These are phyloP conservation scores for Eutrigla gurnardus DNA, from an alignment of 2,797 vertebrate species.

Conservation along the genomic window DNA sequence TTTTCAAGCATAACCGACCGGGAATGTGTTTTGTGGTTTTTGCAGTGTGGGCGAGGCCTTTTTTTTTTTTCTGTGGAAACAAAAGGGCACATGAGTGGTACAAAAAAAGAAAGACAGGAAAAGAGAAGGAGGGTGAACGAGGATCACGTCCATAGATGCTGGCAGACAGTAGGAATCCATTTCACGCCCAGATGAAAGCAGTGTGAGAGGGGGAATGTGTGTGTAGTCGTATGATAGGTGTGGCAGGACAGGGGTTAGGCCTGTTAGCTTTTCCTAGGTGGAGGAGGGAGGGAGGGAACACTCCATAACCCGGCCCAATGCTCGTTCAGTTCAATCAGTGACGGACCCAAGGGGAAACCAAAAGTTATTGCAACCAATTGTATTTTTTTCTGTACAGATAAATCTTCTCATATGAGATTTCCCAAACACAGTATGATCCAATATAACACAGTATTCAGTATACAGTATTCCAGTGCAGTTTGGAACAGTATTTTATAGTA, in stretches of 20 bases:
- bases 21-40: constrained; percentile 76
- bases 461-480: not conserved
- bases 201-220: constrained; percentile 77
- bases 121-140: constrained; percentile 50
- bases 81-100: constrained; percentile 71
- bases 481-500: not conserved
- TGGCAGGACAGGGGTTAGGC: constrained; percentile 79
- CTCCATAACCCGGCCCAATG: constrained; percentile 63
- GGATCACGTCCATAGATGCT: constrained; percentile 78
- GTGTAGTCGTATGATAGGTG: constrained; percentile 76
- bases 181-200: constrained; percentile 83
- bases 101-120: constrained; percentile 40
- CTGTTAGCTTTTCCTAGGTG: constrained; percentile 75
- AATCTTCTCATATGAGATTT: not conserved
- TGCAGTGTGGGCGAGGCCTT: constrained; percentile 52
- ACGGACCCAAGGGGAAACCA: constrained; percentile 51
- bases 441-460: not conserved
- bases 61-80: constrained; percentile 59
- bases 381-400: constrained; percentile 35
- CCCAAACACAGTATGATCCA: constrained; percentile 3
- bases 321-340: constrained; percentile 61
- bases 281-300: constrained; percentile 66
- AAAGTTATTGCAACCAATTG: constrained; percentile 43
- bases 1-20: constrained; percentile 73
- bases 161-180: constrained; percentile 81